Percentiles rank a stretch among this genome's conserved stretches.
phyloP scores from a whole-genome alignment of 2,113 vertebrate genomes.

The Pelmatolapia mariae region DNA sequence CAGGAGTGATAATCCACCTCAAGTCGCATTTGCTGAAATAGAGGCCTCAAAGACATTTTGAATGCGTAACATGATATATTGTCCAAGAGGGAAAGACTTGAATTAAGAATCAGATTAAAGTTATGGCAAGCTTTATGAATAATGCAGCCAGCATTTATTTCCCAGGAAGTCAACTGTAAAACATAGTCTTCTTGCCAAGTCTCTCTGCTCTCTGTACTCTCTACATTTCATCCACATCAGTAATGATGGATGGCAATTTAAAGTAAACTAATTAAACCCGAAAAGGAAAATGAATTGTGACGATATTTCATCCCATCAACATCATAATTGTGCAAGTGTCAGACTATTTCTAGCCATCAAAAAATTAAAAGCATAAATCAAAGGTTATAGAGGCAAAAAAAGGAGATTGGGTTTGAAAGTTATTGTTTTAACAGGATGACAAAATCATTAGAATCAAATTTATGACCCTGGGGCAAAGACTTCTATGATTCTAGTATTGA shows the following conservation, averaged over 20 bases:
- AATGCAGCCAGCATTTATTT: conserved; percentile 79
- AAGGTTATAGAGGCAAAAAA: conserved; percentile 63
- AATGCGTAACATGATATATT: conserved; percentile 42
- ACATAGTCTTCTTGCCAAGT: conserved; percentile 69
- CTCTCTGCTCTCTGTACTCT: conserved; percentile 52
- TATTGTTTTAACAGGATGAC: conserved; percentile 70
- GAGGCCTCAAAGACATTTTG: conserved; percentile 18
- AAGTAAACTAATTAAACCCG: conserved; percentile 85
- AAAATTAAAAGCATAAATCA: conserved; percentile 98
- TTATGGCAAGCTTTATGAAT: conserved; percentile 72
- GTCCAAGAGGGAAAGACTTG: conserved; percentile 40
- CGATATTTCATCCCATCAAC: conserved; percentile 80
- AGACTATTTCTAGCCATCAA: conserved; percentile 83
- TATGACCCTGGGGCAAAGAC: conserved; percentile 72
- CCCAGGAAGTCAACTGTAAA: conserved; percentile 78
- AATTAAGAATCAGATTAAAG: conserved; percentile 67
- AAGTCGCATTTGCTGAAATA: conserved; percentile 21
- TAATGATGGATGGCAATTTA: conserved; percentile 88
- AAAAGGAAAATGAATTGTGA: conserved; percentile 88
- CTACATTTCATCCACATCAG: conserved; percentile 82
- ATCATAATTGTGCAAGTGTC: conserved; percentile 81
- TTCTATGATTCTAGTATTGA: conserved; percentile 52
- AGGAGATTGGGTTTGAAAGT: conserved; percentile 63
- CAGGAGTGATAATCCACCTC: conserved; percentile 16
- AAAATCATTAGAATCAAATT: conserved; percentile 86